phyloP scores from a whole-genome alignment of 2,113 vertebrate species.

The Falcunculus frontatus region DNA sequence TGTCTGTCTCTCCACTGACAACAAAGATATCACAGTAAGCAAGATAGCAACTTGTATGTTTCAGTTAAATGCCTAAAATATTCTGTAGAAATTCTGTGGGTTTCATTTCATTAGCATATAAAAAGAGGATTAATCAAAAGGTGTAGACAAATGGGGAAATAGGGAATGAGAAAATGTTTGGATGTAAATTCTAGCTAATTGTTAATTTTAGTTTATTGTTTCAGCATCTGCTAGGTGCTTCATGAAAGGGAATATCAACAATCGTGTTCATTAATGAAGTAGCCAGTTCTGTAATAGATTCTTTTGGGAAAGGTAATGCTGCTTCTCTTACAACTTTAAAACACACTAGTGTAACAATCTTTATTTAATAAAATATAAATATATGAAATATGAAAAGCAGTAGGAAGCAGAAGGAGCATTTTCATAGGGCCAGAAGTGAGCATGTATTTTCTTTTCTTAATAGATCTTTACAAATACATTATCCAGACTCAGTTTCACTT shows the following conservation, averaged over 20 bases:
- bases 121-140: not conserved
- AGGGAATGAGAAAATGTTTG: not conserved
- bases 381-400: not conserved
- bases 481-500: not conserved
- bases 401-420: not conserved
- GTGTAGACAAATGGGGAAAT: not conserved
- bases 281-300: not conserved
- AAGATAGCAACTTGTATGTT: not conserved
- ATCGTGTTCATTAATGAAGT: not conserved
- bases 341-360: not conserved
- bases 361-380: not conserved
- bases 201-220: not conserved
- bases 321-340: not conserved
- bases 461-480: not conserved
- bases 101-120: constrained; percentile 22
- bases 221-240: not conserved
- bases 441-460: not conserved
- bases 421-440: not conserved
- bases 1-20: not conserved
- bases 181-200: not conserved
- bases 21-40: not conserved
- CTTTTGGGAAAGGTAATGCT: not conserved
- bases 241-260: not conserved
- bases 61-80: not conserved
- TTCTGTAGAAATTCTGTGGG: not conserved